Evolutionary conservation across 1,140 invertebrate genomes (phyloP).

Genomic region (Scylla paramamosain): DNA sequence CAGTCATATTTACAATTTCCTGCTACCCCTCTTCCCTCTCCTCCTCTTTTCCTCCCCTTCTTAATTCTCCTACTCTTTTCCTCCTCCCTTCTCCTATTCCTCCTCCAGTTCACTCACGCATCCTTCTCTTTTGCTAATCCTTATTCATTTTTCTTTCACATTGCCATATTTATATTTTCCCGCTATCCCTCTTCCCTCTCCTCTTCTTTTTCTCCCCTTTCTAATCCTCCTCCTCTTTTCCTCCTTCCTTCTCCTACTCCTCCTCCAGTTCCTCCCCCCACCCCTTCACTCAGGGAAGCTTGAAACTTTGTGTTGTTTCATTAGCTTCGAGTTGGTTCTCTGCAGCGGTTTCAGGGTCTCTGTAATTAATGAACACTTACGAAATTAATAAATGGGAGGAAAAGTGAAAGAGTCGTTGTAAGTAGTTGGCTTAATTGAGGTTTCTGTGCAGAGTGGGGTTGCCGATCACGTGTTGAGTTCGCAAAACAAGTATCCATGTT

Average conservation of each 20-base stretch:
- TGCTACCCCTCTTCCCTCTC: too few species aligned
- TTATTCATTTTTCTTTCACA: too few species aligned
- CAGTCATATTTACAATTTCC: too few species aligned
- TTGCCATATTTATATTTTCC: too few species aligned
- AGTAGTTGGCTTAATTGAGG: neutral
- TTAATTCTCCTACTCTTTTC: too few species aligned
- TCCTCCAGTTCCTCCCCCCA: neutral
- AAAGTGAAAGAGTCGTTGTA: neutral
- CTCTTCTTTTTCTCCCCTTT: too few species aligned
- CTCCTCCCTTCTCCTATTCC: too few species aligned
- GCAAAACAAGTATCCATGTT: too few species aligned
- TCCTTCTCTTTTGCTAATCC: too few species aligned
- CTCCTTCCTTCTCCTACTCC: neutral
- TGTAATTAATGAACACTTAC: slow-evolving; percentile 16
- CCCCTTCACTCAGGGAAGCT: neutral
- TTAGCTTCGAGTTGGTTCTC: slow-evolving; percentile 13
- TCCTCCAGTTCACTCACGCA: too few species aligned
- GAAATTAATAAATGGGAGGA: slow-evolving; percentile 4
- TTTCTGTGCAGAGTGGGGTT: neutral
- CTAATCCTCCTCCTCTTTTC: neutral
- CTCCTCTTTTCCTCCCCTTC: too few species aligned
- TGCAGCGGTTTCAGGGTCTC: neutral
- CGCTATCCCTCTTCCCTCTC: too few species aligned
- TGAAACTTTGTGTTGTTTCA: slow-evolving; percentile 23
- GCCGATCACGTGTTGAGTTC: neutral